These are phyloP conservation scores for Octodon degus DNA, from an alignment of 2,113 vertebrate genomes.

Conservation along the genomic window DNA sequence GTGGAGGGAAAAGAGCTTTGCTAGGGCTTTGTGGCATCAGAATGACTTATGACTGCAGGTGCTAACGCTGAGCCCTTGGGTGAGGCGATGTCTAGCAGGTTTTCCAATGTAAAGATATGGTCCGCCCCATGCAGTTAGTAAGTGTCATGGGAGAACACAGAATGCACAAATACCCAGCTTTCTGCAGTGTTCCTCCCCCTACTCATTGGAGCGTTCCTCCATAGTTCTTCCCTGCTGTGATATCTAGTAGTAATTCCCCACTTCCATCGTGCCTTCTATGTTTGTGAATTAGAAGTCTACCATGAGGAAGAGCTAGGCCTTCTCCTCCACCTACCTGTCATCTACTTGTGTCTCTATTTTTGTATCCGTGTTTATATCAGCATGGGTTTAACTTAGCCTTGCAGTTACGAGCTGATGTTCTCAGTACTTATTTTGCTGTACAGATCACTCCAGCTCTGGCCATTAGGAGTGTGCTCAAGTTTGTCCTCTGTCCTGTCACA, in stretches of 20 bases:
- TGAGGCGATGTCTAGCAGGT: background rate
- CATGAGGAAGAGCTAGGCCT: background rate
- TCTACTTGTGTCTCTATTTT: background rate
- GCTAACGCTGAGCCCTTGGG: background rate
- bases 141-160: background rate
- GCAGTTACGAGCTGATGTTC: background rate
- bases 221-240: background rate
- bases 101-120: background rate
- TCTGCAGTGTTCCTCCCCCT: background rate
- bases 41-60: background rate
- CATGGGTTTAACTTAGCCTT: background rate
- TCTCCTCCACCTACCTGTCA: background rate
- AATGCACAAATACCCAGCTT: background rate
- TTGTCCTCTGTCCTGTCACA: background rate
- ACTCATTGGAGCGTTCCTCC: background rate
- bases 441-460: background rate
- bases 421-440: background rate
- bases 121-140: background rate
- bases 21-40: background rate
- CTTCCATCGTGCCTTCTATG: background rate
- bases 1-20: too few species aligned
- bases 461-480: background rate
- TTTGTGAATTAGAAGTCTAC: background rate
- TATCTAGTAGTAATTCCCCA: background rate
- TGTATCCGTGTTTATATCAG: background rate